phyloP scores from a whole-genome alignment of 1,140 invertebrate species.

The Lineus longissimus region DNA sequence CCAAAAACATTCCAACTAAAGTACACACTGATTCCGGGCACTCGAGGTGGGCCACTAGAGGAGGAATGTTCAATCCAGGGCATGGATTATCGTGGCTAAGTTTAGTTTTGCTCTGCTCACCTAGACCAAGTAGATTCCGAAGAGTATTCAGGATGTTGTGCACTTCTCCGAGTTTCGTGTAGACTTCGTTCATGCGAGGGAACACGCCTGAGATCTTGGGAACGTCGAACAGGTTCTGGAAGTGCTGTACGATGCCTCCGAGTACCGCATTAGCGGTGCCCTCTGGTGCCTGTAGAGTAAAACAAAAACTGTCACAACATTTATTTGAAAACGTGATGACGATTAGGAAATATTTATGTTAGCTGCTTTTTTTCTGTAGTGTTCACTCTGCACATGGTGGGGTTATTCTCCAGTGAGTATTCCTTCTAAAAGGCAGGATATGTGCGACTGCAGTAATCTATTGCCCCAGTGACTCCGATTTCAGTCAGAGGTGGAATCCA shows the following conservation, averaged over 20 bases:
- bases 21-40: too few relatives aligned
- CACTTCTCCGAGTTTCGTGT: slow-evolving; percentile 41
- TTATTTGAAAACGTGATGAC: background rate
- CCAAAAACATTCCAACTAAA: too few relatives aligned
- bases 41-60: too few relatives aligned
- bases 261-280: slow-evolving; percentile 23
- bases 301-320: background rate
- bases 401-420: too few relatives aligned
- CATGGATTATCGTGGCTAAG: too few relatives aligned
- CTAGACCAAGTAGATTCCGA: slow-evolving; percentile 37
- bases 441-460: too few relatives aligned
- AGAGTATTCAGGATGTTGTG: slow-evolving; percentile 48
- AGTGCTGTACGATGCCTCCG: slow-evolving; percentile 44
- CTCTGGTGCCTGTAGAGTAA: background rate
- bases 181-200: slow-evolving; percentile 49
- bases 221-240: slow-evolving; percentile 50
- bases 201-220: slow-evolving; percentile 39
- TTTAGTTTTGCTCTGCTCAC: slow-evolving; percentile 26
- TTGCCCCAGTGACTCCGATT: too few relatives aligned
- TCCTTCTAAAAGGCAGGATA: too few relatives aligned
- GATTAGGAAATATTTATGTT: background rate
- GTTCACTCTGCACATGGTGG: too few relatives aligned
- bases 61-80: too few relatives aligned
- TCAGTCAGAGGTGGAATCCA: too few relatives aligned
- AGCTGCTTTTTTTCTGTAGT: background rate